Base-by-base conservation (phyloP, 2,797 vertebrate species). In the Xenops minutus region DNA sequence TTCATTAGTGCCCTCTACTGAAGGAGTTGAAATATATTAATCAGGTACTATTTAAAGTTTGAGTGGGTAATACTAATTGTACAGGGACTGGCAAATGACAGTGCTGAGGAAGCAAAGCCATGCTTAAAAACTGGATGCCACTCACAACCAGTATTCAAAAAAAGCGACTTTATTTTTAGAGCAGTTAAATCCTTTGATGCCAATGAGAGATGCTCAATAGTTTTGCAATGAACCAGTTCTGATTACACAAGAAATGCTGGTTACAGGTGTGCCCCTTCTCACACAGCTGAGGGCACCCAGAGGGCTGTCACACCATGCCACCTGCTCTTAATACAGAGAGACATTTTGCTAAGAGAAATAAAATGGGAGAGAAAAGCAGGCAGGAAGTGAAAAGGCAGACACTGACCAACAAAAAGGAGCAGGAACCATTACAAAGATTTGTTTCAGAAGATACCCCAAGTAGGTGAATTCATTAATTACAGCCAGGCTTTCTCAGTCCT, bases 221-320 rank as follows among this genome's bases (percentile, higher is more conserved):
- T 44, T 78, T 14, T 41, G 46, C 78, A 81, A 78, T 37, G 22
- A 54, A 22, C 21, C 14, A 34, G 17, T 44, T 89, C 29, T 81
- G 64, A 52, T 36, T 36, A 66, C 43, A 24, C 10, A 46, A 51
- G 79, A 80, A 73, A 75, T 24, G 34, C 16, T 30, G 14, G 36
- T 61, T 36, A 29, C 24, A 54, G 41, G 9, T 9, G 4, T 44
- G 14, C 6, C 17, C 37, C 16, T 2, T 56, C 64, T 56, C 54
- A 59, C 4, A 39, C 6, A 34, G 63, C 22, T 0, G 0, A 55
- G 41, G 26, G 61, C 10, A 21, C 1, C 3, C 8, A 69, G n/a
- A 49, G 22, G 46, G 32, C 27, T 39, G 48, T 21, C 30, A 54
- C 61, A 34, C 26, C 0, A 1, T 11, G 32, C 26, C 10, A 13